phyloP scores from a whole-genome alignment of 1,140 invertebrate species.

The Drosophila prosaltans region DNA sequence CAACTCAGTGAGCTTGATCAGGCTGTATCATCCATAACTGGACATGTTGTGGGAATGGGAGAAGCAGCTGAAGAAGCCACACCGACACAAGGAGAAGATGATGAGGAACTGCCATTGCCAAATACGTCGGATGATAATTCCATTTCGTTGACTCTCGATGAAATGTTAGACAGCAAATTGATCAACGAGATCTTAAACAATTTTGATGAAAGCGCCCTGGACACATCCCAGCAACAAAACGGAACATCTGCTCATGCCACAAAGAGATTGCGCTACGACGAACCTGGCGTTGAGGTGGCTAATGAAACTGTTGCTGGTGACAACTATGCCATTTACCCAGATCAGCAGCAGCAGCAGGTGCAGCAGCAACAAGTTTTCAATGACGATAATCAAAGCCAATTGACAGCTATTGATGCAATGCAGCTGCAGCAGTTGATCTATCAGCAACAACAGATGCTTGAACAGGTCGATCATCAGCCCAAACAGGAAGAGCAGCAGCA shows the following conservation, averaged over 20 bases:
- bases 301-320: slow-evolving; percentile 34
- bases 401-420: slow-evolving; percentile 71
- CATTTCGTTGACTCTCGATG: slow-evolving; percentile 73
- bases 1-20: slow-evolving; percentile 72
- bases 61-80: slow-evolving; percentile 16
- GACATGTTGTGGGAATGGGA: slow-evolving; percentile 4
- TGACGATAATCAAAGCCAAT: slow-evolving; percentile 48
- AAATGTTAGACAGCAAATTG: slow-evolving; percentile 78
- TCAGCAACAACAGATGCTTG: slow-evolving; percentile 72
- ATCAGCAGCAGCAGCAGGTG: slow-evolving; percentile 42
- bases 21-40: slow-evolving; percentile 75
- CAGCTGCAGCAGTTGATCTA: slow-evolving; percentile 74
- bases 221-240: slow-evolving; percentile 55
- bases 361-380: slow-evolving; percentile 48
- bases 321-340: slow-evolving; percentile 55
- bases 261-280: slow-evolving; percentile 74
- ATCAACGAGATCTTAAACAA: slow-evolving; percentile 78
- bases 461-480: slow-evolving; percentile 60
- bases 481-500: slow-evolving; percentile 59
- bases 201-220: slow-evolving; percentile 75
- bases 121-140: slow-evolving; percentile 77
- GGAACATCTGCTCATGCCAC: slow-evolving; percentile 41
- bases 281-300: slow-evolving; percentile 24
- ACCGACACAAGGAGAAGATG: slow-evolving; percentile 37
- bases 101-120: slow-evolving; percentile 66